Conservation (phyloP, 2,888 invertebrate species). For the Disparrhopalites patrizii region DNA sequence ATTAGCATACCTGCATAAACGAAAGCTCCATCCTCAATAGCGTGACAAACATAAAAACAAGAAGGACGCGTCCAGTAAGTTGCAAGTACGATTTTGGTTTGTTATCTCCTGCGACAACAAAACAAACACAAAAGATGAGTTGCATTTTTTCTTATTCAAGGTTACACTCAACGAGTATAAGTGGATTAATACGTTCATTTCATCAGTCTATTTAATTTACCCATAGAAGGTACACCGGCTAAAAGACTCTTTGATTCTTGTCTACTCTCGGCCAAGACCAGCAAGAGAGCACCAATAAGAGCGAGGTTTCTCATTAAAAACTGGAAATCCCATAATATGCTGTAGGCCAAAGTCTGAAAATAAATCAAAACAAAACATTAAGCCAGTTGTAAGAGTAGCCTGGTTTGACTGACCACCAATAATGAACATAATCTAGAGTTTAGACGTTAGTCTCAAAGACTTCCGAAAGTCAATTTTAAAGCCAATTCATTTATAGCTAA, state of each 20-base stretch:
- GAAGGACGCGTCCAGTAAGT: slow-evolving; percentile 86
- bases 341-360: slow-evolving; percentile 82
- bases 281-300: slow-evolving; percentile 90
- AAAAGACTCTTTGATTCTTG: slow-evolving; percentile 91
- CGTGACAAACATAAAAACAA: slow-evolving; percentile 99
- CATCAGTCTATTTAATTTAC: slow-evolving; percentile 50
- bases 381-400: too few relatives aligned
- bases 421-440: too few relatives aligned
- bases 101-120: slow-evolving; percentile 64
- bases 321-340: slow-evolving; percentile 97
- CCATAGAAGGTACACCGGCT: slow-evolving; percentile 87
- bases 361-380: not conserved
- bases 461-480: too few relatives aligned
- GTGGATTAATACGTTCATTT: not conserved
- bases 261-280: slow-evolving; percentile 93
- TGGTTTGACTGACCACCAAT: too few relatives aligned
- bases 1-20: slow-evolving; percentile 68
- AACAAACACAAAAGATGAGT: not conserved
- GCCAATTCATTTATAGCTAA: too few relatives aligned
- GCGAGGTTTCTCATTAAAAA: slow-evolving; percentile 95
- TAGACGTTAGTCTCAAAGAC: too few relatives aligned
- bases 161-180: not conserved
- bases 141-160: not conserved
- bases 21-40: slow-evolving; percentile 88
- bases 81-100: slow-evolving; percentile 96